Evolutionary conservation across 2,797 vertebrate genomes (phyloP).

Genomic region (Sebastes hubbsi): DNA sequence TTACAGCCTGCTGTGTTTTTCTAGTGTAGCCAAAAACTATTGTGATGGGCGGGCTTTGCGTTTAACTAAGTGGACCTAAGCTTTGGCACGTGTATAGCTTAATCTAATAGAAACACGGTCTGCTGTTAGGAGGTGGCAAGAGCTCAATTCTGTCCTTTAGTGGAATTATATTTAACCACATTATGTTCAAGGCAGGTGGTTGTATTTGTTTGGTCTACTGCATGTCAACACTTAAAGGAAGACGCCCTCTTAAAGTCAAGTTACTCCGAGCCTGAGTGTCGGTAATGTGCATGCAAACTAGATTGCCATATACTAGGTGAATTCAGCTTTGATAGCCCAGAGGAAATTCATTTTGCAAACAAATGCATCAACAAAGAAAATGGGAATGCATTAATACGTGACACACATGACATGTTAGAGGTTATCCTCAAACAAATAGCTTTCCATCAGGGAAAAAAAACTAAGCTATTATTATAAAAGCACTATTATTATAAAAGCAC

Average conservation of each 20-base stretch:
- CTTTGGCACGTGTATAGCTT: constrained; percentile 24
- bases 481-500: constrained; percentile 49
- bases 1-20: constrained; percentile 50
- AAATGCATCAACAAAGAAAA: constrained; percentile 38
- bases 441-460: constrained; percentile 25
- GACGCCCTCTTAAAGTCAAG: neutral
- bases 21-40: constrained; percentile 53
- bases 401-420: constrained; percentile 32
- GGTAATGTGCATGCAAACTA: constrained; percentile 1
- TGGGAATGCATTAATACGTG: constrained; percentile 31
- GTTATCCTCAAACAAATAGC: constrained; percentile 37
- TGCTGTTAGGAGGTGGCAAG: constrained; percentile 25
- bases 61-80: constrained; percentile 22
- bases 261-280: neutral
- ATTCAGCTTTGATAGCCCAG: neutral
- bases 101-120: constrained; percentile 37
- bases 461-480: neutral
- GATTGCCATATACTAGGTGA: neutral
- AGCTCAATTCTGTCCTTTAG: constrained; percentile 25
- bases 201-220: constrained; percentile 43
- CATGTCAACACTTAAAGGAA: constrained; percentile 25
- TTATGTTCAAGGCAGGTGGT: constrained; percentile 44
- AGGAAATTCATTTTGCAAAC: constrained; percentile 21
- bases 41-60: constrained; percentile 41
- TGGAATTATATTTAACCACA: constrained; percentile 29